Percentiles rank a stretch among this genome's conserved stretches.
Evolutionary conservation across 1,140 invertebrate species (phyloP).

Genomic region (Gryllus bimaculatus): DNA sequence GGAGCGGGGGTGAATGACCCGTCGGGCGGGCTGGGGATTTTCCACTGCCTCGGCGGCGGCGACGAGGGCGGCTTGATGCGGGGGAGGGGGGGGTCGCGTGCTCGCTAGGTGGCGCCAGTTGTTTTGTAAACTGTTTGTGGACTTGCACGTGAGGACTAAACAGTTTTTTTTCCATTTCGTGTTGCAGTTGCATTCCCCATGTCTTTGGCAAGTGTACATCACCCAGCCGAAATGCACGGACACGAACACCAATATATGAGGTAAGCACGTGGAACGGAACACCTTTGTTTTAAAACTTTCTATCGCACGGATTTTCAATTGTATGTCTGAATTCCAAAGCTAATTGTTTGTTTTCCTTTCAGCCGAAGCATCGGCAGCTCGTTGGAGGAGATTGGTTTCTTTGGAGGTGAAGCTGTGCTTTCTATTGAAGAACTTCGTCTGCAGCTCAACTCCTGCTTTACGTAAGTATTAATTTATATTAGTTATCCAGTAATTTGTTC

Average conservation of each 20-base stretch:
- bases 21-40: background rate
- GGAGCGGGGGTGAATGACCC: constrained; percentile 14
- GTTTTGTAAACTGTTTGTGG: background rate
- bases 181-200: constrained; percentile 18
- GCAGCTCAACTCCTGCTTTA: constrained; percentile 63
- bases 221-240: constrained; percentile 17
- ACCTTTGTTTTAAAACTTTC: background rate
- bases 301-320: background rate
- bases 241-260: background rate
- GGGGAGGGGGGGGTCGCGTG: background rate
- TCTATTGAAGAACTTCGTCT: constrained; percentile 63
- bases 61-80: background rate
- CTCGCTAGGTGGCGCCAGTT: background rate
- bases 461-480: constrained; percentile 36
- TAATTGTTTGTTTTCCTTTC: background rate
- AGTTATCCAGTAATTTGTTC: constrained; percentile 10
- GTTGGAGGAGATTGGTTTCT: constrained; percentile 21
- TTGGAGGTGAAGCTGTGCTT: constrained; percentile 37
- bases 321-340: background rate
- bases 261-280: background rate
- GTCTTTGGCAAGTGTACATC: constrained; percentile 21
- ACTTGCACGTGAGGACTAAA: background rate
- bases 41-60: no score
- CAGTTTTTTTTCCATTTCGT: background rate
- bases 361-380: constrained; percentile 19